A percentile compares a stretch with the other conserved stretches of the same genome.
These are phyloP conservation scores for Melieria crassipennis DNA, from an alignment of 2,888 invertebrate species.

Conservation along the genomic window DNA sequence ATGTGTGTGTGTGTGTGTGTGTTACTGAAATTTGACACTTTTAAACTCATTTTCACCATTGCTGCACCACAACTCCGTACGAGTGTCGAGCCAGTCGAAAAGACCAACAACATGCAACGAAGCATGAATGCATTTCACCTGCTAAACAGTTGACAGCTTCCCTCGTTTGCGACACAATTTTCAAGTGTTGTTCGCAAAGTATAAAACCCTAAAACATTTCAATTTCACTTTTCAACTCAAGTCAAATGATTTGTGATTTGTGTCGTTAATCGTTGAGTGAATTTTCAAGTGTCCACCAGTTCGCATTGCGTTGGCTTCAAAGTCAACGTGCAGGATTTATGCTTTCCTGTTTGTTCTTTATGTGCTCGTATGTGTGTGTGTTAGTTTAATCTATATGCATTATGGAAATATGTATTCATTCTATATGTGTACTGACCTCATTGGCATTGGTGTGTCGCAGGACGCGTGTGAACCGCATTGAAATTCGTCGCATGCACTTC, in stretches of 20 bases:
- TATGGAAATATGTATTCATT: neutral
- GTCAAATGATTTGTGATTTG: no score
- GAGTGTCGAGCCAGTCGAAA: no score
- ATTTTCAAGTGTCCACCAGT: neutral
- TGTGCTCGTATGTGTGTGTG: neutral
- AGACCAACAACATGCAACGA: no score
- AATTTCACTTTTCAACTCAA: neutral
- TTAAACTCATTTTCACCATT: constrained; percentile 8
- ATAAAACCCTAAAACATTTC: neutral
- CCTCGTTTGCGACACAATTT: no score
- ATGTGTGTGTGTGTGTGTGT: neutral
- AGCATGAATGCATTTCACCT: no score
- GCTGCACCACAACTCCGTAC: no score
- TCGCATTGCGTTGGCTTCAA: neutral
- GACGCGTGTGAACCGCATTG: constrained; percentile 12
- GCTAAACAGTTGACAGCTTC: no score
- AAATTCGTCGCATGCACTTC: constrained; percentile 21
- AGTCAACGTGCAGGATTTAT: constrained; percentile 26
- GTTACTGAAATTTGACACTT: constrained; percentile 23
- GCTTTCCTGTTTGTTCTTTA: constrained; percentile 29
- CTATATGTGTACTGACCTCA: neutral
- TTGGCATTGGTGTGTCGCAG: neutral
- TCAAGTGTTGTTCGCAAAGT: neutral
- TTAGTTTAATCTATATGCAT: neutral
- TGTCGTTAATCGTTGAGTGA: no score